Percentiles rank a stretch among this genome's conserved stretches.
Conservation (phyloP, 1,140 invertebrate species). For the Parapsyche elsis region DNA sequence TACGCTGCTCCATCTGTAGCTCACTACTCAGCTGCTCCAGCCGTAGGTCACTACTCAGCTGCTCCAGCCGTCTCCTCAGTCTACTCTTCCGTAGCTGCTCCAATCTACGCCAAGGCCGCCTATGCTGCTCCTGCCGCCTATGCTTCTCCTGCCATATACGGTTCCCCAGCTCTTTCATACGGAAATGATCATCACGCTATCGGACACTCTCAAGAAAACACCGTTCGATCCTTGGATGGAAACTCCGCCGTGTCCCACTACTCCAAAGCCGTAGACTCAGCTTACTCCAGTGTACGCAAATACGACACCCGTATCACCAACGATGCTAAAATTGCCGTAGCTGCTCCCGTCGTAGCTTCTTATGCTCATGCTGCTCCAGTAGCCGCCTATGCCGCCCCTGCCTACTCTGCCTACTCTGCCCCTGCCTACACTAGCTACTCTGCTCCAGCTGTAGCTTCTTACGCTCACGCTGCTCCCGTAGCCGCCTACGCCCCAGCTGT, state of each 20-base stretch:
- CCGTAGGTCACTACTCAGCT: conserved; percentile 42
- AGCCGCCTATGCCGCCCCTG: conserved; percentile 42
- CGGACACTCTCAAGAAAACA: conserved; percentile 27
- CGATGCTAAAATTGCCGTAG: conserved; percentile 64
- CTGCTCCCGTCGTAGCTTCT: conserved; percentile 56
- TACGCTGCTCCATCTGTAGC: conserved; percentile 60
- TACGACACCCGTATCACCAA: conserved; percentile 72
- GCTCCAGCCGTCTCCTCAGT: conserved; percentile 30
- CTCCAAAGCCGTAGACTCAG: conserved; percentile 70
- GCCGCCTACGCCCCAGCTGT: conserved; percentile 60
- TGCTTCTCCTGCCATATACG: conserved; percentile 41
- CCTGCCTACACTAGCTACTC: conserved; percentile 58
- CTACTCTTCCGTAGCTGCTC: conserved; percentile 38
- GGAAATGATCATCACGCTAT: neutral
- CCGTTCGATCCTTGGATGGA: conserved; percentile 61
- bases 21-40: conserved; percentile 60
- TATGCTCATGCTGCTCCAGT: conserved; percentile 56
- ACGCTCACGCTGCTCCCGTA: conserved; percentile 60
- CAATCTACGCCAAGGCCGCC: conserved; percentile 27
- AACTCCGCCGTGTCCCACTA: conserved; percentile 67
- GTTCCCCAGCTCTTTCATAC: conserved; percentile 29
- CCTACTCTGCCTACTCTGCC: conserved; percentile 58
- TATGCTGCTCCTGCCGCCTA: conserved; percentile 52
- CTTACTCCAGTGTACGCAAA: conserved; percentile 74
- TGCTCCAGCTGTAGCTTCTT: conserved; percentile 58